phyloP scores from a whole-genome alignment of 2,888 invertebrate genomes.

The Metellina segmentata region DNA sequence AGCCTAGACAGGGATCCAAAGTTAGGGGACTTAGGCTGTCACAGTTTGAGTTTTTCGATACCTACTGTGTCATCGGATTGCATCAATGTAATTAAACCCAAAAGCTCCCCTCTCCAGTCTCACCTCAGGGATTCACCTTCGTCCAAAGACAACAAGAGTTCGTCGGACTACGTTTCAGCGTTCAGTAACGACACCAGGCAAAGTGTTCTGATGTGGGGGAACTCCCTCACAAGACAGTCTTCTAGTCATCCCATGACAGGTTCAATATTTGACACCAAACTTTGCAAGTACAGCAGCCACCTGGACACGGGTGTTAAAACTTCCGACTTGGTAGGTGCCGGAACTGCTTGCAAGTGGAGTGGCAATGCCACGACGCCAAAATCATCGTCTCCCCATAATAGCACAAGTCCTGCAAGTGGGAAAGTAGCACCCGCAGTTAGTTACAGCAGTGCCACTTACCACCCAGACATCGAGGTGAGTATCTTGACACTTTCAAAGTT shows the following conservation, averaged over 20 bases:
- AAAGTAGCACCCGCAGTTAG: slow-evolving; percentile 76
- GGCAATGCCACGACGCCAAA: slow-evolving; percentile 70
- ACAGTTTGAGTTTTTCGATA: slow-evolving; percentile 76
- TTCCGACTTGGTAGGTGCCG: slow-evolving; percentile 65
- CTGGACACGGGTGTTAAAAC: slow-evolving; percentile 66
- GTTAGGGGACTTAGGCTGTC: slow-evolving; percentile 69
- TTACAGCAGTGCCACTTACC: slow-evolving; percentile 73
- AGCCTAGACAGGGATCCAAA: slow-evolving; percentile 82
- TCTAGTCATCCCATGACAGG: slow-evolving; percentile 73
- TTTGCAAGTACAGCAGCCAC: slow-evolving; percentile 63
- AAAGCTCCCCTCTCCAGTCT: slow-evolving; percentile 65
- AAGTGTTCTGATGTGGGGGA: slow-evolving; percentile 96
- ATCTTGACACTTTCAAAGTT: neutral
- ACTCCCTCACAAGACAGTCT: slow-evolving; percentile 78
- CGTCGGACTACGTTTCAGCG: slow-evolving; percentile 63
- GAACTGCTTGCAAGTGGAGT: slow-evolving; percentile 76
- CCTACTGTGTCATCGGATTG: slow-evolving; percentile 72
- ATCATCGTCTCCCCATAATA: slow-evolving; percentile 75
- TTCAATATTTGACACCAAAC: slow-evolving; percentile 72
- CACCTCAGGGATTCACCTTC: slow-evolving; percentile 72
- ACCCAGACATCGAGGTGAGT: slow-evolving; percentile 75
- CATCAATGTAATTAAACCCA: slow-evolving; percentile 75
- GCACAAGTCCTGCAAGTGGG: slow-evolving; percentile 73
- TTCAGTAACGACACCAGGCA: slow-evolving; percentile 86
- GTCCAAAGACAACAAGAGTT: slow-evolving; percentile 65